Percentiles rank a stretch among this genome's conserved stretches.
phyloP scores from a whole-genome alignment of 2,797 vertebrate species.

The Hephaestus fuliginosus region DNA sequence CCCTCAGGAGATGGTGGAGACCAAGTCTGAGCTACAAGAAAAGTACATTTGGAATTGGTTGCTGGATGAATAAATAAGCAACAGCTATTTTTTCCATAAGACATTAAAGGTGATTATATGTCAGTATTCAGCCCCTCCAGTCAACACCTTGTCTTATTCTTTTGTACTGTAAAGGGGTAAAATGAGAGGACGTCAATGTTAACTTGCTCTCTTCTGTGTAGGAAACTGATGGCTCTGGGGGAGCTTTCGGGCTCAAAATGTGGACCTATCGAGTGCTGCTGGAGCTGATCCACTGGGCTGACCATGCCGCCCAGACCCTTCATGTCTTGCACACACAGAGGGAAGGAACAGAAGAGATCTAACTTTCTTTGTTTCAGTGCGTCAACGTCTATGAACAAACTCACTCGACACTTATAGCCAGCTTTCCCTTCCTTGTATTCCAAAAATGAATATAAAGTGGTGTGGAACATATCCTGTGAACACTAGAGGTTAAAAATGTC shows the following conservation, averaged over 20 bases:
- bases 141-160: background rate
- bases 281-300: slow-evolving; percentile 86
- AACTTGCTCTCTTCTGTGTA: slow-evolving; percentile 47
- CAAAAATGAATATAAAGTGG: slow-evolving; percentile 23
- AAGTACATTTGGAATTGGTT: no score
- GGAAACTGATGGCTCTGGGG: slow-evolving; percentile 80
- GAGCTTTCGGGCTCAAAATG: slow-evolving; percentile 79
- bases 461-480: slow-evolving; percentile 48
- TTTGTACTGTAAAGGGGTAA: background rate
- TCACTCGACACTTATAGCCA: slow-evolving; percentile 66
- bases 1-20: background rate
- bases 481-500: slow-evolving; percentile 40
- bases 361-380: slow-evolving; percentile 23
- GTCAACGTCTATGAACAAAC: slow-evolving; percentile 46
- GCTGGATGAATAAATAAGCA: background rate
- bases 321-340: slow-evolving; percentile 77
- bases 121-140: background rate
- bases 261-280: slow-evolving; percentile 85
- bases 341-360: slow-evolving; percentile 68
- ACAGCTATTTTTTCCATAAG: background rate
- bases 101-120: background rate
- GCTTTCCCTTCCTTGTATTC: slow-evolving; percentile 52
- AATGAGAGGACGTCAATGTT: background rate
- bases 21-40: background rate
- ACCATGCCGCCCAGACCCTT: slow-evolving; percentile 80